Conservation (phyloP, 30 jellyfish, hydroid and myxozoan genomes). For the Aurelia sp. region DNA sequence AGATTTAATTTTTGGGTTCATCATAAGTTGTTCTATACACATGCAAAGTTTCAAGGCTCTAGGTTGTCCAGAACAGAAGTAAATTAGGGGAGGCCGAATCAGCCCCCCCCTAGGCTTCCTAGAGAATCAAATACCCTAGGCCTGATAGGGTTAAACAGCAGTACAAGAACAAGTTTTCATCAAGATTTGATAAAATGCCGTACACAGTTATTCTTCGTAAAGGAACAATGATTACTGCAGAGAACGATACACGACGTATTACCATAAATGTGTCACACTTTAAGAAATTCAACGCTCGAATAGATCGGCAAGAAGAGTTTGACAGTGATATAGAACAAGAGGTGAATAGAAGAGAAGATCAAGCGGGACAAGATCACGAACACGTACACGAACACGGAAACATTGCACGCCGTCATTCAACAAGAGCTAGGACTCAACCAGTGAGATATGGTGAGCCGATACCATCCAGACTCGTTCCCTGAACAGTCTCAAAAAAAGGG, state of each 20-base stretch:
- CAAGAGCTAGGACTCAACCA: conserved; percentile 24
- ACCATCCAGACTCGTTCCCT: conserved; percentile 23
- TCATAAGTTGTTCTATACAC: too few species aligned
- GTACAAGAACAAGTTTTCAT: conserved; percentile 25
- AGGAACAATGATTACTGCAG: conserved; percentile 52
- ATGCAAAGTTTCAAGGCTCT: too few species aligned
- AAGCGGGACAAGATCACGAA: conserved; percentile 1
- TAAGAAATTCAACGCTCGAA: background rate
- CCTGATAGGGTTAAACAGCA: conserved; percentile 18
- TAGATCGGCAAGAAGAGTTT: background rate
- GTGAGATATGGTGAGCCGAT: conserved; percentile 29
- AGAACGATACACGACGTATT: conserved; percentile 10
- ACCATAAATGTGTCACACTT: conserved; percentile 29
- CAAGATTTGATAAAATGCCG: conserved; percentile 19
- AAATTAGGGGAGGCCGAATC: too few species aligned
- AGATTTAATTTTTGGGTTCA: too few species aligned
- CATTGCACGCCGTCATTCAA: background rate
- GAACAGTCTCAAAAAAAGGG: conserved; percentile 18
- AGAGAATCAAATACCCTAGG: too few species aligned
- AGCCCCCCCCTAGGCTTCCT: too few species aligned
- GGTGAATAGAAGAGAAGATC: background rate
- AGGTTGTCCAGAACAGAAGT: too few species aligned
- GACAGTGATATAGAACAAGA: conserved; percentile 17
- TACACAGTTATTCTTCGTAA: conserved; percentile 21
- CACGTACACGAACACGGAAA: background rate